phyloP scores from a whole-genome alignment of 2,888 invertebrate genomes.

The Xestia xanthographa region DNA sequence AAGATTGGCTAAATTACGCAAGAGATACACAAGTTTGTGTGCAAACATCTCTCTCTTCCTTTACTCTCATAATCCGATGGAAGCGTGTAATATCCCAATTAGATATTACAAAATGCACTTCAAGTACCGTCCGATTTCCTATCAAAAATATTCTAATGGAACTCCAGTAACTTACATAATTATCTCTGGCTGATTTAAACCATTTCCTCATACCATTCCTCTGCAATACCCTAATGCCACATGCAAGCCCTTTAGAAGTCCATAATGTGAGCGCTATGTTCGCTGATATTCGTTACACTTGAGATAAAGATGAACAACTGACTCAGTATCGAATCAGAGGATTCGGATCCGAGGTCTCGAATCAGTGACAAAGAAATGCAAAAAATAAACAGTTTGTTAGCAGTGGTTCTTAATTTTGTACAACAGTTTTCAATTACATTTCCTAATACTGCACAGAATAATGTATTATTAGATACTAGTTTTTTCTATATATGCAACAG shows the following conservation, averaged over 20 bases:
- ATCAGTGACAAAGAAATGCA: too few species aligned
- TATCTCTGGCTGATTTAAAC: background rate
- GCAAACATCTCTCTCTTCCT: background rate
- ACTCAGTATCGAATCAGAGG: too few species aligned
- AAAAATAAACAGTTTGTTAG: too few species aligned
- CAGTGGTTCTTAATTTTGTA: too few species aligned
- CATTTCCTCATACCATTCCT: constrained; percentile 54
- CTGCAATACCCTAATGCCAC: background rate
- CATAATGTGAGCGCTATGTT: constrained; percentile 52
- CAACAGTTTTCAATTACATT: too few species aligned
- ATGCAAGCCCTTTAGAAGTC: constrained; percentile 47
- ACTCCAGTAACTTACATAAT: constrained; percentile 25
- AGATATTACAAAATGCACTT: background rate
- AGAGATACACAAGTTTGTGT: background rate
- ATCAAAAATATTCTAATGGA: constrained; percentile 33
- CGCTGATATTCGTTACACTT: constrained; percentile 61
- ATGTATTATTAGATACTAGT: too few species aligned
- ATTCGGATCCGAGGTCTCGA: too few species aligned
- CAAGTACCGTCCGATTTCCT: constrained; percentile 20
- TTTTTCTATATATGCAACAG: background rate
- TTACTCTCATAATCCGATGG: background rate
- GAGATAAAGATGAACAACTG: constrained; percentile 43
- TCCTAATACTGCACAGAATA: too few species aligned
- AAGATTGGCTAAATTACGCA: background rate
- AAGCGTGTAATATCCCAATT: background rate